These are phyloP conservation scores for Mus caroli DNA, from an alignment of 2,797 vertebrate species.

Conservation along the genomic window DNA sequence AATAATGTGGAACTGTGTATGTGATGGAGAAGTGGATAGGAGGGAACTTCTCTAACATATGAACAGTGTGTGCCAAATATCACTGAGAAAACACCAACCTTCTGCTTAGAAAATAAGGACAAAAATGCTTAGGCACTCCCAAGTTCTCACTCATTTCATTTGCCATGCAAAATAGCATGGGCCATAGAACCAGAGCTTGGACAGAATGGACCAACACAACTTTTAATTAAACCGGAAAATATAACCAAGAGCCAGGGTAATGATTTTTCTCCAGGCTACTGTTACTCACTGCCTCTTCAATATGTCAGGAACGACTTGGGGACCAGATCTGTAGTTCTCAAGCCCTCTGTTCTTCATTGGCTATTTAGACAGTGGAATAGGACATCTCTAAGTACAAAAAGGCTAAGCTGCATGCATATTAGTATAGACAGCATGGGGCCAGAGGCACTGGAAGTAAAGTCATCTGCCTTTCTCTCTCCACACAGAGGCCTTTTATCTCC, in stretches of 20 bases:
- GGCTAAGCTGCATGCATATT: too few relatives aligned
- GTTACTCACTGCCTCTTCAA: conserved; percentile 6
- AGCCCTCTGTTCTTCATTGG: neutral
- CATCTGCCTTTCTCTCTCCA: neutral
- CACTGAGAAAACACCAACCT: conserved; percentile 68
- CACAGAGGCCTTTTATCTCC: neutral
- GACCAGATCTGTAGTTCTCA: neutral
- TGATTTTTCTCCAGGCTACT: conserved; percentile 64
- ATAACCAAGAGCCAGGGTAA: neutral
- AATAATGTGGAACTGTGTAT: neutral
- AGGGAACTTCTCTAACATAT: neutral
- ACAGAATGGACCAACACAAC: conserved; percentile 68
- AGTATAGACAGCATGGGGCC: neutral
- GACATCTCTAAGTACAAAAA: neutral
- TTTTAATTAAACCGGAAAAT: conserved; percentile 76
- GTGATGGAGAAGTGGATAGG: neutral
- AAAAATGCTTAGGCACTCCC: neutral
- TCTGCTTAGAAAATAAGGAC: conserved; percentile 64
- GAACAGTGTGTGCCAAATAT: neutral
- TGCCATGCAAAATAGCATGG: conserved; percentile 67
- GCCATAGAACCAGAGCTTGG: conserved; percentile 16
- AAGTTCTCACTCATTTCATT: conserved; percentile 65
- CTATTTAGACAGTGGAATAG: neutral
- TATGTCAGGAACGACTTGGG: conserved; percentile 26
- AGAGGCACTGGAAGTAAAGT: neutral